Base-by-base conservation (phyloP, 1,140 invertebrate species). In the Zaprionus inermis region DNA sequence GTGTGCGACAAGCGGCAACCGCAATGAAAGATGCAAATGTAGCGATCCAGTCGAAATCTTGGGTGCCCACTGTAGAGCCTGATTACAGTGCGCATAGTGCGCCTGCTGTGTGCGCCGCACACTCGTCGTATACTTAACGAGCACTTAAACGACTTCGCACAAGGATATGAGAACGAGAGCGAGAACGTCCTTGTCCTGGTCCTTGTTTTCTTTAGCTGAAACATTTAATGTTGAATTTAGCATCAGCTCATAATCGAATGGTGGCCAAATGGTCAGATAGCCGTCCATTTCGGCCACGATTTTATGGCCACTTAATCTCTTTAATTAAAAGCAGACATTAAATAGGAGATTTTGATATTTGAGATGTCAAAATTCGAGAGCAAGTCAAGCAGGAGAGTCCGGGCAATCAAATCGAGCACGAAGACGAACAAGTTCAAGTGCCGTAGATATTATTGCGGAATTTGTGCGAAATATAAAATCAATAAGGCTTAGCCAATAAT, bases 241-340 rank as follows among this genome's bases (percentile, higher is more conserved):
- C 79, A 83, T 77, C 72, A 77, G 72, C 79, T 77, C 73, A 83
- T 86, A 88, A 79, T 77, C 79, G 72, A 52, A 30, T 66, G 20
- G n/a, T 36, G 14, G 18, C 44, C 30, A 36, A n/a, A n/a, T n/a
- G n/a, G 51, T 32, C 32, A 56, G 56, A 60, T 36, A 56, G 14
- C 38, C 59, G 49, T 5, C 24, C 24, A 28, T 28, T 28, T 28
- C 24, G 24, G 24, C 3, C 24, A 28, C 24, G 24, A 9, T 44
- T 69, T 79, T 79, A 88, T 86, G 54, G 63, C 59, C 59, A 80
- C 77, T 77, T 83, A 83, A 83, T 78, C 79, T 66, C 58, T 57
- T 86, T 88, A 86, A 86, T 86, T 86, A 86, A 88, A 86, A 74
- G 70, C 69, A 69, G 63, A 44, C 54, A 57, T 70, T 79, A 73